Percentiles rank a stretch among this genome's conserved stretches.
phyloP scores from a whole-genome alignment of 1,140 invertebrate genomes.

The Asobara japonica region DNA sequence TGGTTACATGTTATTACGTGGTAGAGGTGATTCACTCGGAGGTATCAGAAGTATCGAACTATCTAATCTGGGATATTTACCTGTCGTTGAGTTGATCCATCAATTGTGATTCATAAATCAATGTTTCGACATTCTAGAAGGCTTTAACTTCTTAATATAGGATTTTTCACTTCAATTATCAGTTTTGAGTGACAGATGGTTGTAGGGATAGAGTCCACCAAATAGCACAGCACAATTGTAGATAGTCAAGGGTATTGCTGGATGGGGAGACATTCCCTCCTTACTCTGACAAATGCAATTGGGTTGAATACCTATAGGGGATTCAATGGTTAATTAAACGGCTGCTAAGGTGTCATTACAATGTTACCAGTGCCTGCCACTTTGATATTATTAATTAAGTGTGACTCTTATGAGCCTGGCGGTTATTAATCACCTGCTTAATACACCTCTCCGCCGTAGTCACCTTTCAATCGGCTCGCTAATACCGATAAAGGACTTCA shows the following conservation, averaged over 20 bases:
- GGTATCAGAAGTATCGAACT: neutral
- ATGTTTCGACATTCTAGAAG: neutral
- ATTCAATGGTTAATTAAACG: conserved; percentile 20
- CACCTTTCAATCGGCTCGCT: conserved; percentile 16
- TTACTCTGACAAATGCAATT: too few species aligned
- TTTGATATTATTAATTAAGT: conserved; percentile 29
- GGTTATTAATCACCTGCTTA: conserved; percentile 22
- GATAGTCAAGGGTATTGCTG: too few species aligned
- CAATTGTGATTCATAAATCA: neutral
- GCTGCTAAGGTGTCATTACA: conserved; percentile 20
- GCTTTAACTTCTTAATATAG: too few species aligned
- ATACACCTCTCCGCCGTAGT: neutral
- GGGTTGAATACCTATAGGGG: neutral
- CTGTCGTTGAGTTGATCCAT: neutral
- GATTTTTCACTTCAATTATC: too few species aligned
- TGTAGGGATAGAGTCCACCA: too few species aligned
- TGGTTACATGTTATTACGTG: conserved; percentile 7
- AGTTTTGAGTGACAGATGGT: too few species aligned
- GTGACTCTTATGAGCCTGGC: conserved; percentile 16
- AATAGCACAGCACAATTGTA: too few species aligned
- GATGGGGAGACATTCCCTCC: too few species aligned
- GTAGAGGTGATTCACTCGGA: neutral
- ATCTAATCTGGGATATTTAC: conserved; percentile 1
- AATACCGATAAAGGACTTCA: conserved; percentile 35
- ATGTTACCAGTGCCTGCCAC: conserved; percentile 25